Percentiles rank a stretch among this genome's conserved stretches.
These are phyloP conservation scores for Trichechus manatus DNA, from an alignment of 2,113 vertebrate species.

Conservation along the genomic window DNA sequence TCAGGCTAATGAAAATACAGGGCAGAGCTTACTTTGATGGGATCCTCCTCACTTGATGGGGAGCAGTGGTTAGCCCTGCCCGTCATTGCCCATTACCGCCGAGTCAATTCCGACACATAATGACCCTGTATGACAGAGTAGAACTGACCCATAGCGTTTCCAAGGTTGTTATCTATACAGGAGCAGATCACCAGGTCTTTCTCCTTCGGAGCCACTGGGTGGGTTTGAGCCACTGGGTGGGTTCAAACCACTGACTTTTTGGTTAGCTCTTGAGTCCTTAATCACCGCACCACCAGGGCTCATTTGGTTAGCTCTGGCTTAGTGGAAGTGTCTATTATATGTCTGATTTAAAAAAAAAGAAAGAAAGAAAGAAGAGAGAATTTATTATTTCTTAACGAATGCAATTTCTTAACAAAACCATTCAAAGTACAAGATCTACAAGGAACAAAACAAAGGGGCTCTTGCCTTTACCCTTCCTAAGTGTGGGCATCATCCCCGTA, in stretches of 20 bases:
- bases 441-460: not conserved
- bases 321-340: rapidly evolving
- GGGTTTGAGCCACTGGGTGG: too few relatives aligned
- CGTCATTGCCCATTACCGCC: too few relatives aligned
- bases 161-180: too few relatives aligned
- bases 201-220: too few relatives aligned
- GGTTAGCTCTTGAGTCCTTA: too few relatives aligned
- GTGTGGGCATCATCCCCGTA: not conserved
- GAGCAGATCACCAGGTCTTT: too few relatives aligned
- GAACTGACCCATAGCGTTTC: too few relatives aligned
- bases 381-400: not conserved
- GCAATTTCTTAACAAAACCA: not conserved
- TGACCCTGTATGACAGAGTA: too few relatives aligned
- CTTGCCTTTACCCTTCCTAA: not conserved
- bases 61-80: too few relatives aligned
- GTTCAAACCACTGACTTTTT: too few relatives aligned
- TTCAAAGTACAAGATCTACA: not conserved
- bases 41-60: rapidly evolving
- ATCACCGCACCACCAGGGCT: not conserved
- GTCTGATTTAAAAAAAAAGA: not conserved
- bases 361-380: not conserved
- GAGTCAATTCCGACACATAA: too few relatives aligned
- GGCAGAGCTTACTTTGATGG: rapidly evolving
- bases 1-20: rapidly evolving
- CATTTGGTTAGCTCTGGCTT: not conserved